Conservation (phyloP, 2,797 vertebrate genomes). For the Myripristis jacobus region DNA sequence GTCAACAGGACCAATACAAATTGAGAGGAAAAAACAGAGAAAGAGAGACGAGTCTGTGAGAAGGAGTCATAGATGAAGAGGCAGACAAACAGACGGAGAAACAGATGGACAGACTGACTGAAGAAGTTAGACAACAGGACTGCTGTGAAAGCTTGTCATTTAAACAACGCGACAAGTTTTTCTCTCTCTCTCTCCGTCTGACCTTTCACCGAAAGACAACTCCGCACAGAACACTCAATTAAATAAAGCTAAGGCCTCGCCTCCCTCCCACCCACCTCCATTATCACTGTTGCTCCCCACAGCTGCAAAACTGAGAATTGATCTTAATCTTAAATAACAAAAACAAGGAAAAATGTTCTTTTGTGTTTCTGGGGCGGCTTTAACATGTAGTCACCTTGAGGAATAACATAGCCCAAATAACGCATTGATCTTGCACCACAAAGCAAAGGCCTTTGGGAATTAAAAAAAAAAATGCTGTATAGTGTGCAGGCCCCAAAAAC, state of each 20-base stretch:
- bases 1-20: background rate
- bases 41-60: background rate
- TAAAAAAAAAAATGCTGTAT: slow-evolving; percentile 34
- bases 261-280: slow-evolving; percentile 43
- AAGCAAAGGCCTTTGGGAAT: slow-evolving; percentile 68
- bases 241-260: slow-evolving; percentile 54
- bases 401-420: slow-evolving; percentile 69
- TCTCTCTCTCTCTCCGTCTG: background rate
- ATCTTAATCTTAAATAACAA: slow-evolving; percentile 73
- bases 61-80: background rate
- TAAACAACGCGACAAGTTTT: slow-evolving; percentile 41
- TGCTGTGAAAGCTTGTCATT: slow-evolving; percentile 23
- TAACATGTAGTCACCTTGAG: slow-evolving; percentile 77
- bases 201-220: slow-evolving; percentile 50
- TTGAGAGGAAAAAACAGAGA: background rate
- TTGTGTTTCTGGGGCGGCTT: slow-evolving; percentile 70
- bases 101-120: background rate
- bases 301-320: slow-evolving; percentile 53
- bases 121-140: slow-evolving; percentile 12
- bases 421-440: slow-evolving; percentile 74
- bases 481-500: slow-evolving; percentile 45
- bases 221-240: slow-evolving; percentile 61
- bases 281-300: slow-evolving; percentile 41
- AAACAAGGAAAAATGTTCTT: slow-evolving; percentile 66
- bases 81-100: slow-evolving; percentile 5